Base-by-base conservation (phyloP, 1,140 invertebrate genomes). In the Listronotus bonariensis region DNA sequence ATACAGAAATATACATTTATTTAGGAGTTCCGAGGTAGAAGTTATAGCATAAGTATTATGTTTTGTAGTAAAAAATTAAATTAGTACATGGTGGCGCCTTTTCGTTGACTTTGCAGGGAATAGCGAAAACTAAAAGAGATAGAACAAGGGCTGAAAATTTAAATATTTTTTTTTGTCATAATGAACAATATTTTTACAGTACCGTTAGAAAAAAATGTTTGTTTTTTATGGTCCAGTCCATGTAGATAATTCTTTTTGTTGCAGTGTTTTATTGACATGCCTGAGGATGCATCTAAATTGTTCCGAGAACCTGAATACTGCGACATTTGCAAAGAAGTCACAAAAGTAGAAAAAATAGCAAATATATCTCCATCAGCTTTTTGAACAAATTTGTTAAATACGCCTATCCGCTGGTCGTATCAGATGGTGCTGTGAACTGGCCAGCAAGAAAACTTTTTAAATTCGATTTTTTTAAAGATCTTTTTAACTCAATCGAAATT, bases 331-430 rank as follows among this genome's bases (percentile, higher is more conserved):
- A 65, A 72, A 34, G 82, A 84, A 68, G 75, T 93, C 31, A 77
- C 80, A 58, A 75, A 83, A 74, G 83, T 92, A 31, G 81, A 85
- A 34, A 85, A 87, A 65, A 78, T 93, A 0, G 72, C 81, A 0
- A 85, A 88, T 63, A 83, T 92, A 26, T 85, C 87, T 7, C 80
- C 86, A 0, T 76, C 80, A 9, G 75, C 84, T 95, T 95, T 73
- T 88, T 92, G 8, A 15, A 51, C 20, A 53, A 65, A 17, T 93
- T 88, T 74, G 92, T 93, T 0, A 94, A 93, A 74, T 85, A 82
- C 11, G 88, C 88, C 0, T 81, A 84, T 15, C 95, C 95, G 0
- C 89, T 96, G 0, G 86, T 97, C n/a, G 83, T 96, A 7, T 89
- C 84, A 32, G 92, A 94, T 76, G 94, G 88, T 0, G 89, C 88